These are phyloP conservation scores for Drosophila lini DNA, from an alignment of 1,140 invertebrate genomes.

Conservation along the genomic window DNA sequence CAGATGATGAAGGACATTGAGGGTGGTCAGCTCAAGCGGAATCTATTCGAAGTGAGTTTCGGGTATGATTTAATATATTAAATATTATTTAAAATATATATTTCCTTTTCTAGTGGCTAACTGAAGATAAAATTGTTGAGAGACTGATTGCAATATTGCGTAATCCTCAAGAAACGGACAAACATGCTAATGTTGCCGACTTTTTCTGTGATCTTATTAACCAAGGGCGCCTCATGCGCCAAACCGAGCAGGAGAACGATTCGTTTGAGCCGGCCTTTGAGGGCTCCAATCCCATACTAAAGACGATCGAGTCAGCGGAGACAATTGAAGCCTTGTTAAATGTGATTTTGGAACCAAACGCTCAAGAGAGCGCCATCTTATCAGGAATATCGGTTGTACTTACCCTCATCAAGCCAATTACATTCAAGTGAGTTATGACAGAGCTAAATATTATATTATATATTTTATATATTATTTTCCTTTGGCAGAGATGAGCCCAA, in stretches of 20 bases:
- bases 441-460: neutral
- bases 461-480: neutral
- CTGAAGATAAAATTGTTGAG: conserved; percentile 93
- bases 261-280: conserved; percentile 79
- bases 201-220: conserved; percentile 92
- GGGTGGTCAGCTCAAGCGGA: conserved; percentile 90
- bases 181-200: conserved; percentile 92
- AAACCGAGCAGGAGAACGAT: conserved; percentile 86
- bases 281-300: conserved; percentile 79
- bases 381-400: conserved; percentile 92
- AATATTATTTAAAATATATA: neutral
- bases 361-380: conserved; percentile 90
- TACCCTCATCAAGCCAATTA: conserved; percentile 87
- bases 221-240: conserved; percentile 88
- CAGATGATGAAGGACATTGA: conserved; percentile 95
- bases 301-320: conserved; percentile 72
- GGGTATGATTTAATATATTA: accelerated
- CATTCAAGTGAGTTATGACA: conserved; percentile 67
- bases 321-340: conserved; percentile 87
- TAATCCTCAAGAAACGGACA: conserved; percentile 89
- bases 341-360: conserved; percentile 89
- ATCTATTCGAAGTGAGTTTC: conserved; percentile 91
- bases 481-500: conserved; percentile 76
- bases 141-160: conserved; percentile 92
- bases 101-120: conserved; percentile 91